Evolutionary conservation across 2,888 invertebrate genomes (phyloP), one percentile per base, ranked within the genome.

Genomic region (Ischnus inquisitorius): DNA sequence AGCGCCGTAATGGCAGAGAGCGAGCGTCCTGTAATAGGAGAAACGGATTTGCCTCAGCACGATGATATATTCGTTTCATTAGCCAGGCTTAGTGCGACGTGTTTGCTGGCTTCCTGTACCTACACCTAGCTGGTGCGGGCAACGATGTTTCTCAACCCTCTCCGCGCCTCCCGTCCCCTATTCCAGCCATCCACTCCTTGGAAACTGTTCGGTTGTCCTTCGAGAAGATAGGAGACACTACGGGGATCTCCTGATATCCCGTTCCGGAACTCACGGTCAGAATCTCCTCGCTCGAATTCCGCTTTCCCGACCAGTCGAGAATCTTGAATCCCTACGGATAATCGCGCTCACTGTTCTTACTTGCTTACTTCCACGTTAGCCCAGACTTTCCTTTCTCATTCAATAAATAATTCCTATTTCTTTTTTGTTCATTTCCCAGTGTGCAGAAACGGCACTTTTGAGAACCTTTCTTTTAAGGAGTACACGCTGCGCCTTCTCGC

Each of bases 61-160:
- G 88, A 90, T 92, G 92, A 91, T 92, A 91, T 90, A 90, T 90
- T 90, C 90, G 89, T 90, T 91, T 92, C 90, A 90, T 91, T 92
- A 91, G 88, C 84, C 87, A 64, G 85, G 90, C 88, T 90, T 90
- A 90, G 87, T 81, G 69, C 54, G 68, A 28, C 71, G 69, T 79
- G 75, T 69, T 65, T 79, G 57, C 82, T 46, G 67, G 75, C 75
- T 82, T 67, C 65, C 68, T 60, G 65, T 67, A 78, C 51, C 34
- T 75, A 54, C 34, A 57, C n/a, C 60, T 34, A 19, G 19, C 28
- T 28, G 12, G n/a, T 19, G 14, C 16, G 12, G 43, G 46, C n/a
- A 25, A 64, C 74, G 62, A 43, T 62, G 74, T 62, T 74, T 46
- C 62, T 46, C 67, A 16, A 46, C 12, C 41, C 64, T 39, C 3